Base-by-base conservation (phyloP, 2,888 invertebrate genomes). In the Athalia circularis region DNA sequence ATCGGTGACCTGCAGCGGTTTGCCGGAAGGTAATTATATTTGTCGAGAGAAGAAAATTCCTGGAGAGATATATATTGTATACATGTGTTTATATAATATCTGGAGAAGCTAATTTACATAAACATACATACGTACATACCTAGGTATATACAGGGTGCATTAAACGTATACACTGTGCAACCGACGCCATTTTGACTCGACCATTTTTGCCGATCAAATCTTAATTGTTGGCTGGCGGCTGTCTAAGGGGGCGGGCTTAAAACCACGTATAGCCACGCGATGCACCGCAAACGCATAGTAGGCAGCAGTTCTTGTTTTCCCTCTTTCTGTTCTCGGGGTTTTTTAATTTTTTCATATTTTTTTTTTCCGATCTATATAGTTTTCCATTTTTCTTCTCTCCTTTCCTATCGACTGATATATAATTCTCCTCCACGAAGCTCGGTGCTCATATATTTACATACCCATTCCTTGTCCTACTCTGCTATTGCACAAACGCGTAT, bases 181-280 rank as follows among this genome's bases (percentile, higher is more conserved):
- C 84, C 83, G 83, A 84, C 89, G 90, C 90, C 90, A 90, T 90
- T 90, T 90, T 90, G 87, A 85, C 87, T 88, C 90, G 83, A 90
- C 90, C 90, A 90, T 90, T 90, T 90, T 90, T 90, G 89, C 88
- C 89, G 90, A 90, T 90, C 90, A 90, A 90, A 90, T 90, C 90
- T 90, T 90, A 90, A 90, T 90, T 90, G 90, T 89, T 88, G 87
- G 89, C 90, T 90, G 89, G 89, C 90, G 90, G 90, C 90, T 89
- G 90, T 90, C 89, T 89, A 88, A 86, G 88, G 88, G 86, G 90
- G 90, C 90, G 90, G 88, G 89, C 89, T 85, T 85, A 86, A 29
- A 29, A 85, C 84, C 88, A 85, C 86, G 86, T 86, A 29, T 29
- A 86, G 87, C 88, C 89, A 89, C 88, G 89, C 89, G 87, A 88